Evolutionary conservation across 2,113 vertebrate genomes (phyloP).

Genomic region (Actenoides hombroni): DNA sequence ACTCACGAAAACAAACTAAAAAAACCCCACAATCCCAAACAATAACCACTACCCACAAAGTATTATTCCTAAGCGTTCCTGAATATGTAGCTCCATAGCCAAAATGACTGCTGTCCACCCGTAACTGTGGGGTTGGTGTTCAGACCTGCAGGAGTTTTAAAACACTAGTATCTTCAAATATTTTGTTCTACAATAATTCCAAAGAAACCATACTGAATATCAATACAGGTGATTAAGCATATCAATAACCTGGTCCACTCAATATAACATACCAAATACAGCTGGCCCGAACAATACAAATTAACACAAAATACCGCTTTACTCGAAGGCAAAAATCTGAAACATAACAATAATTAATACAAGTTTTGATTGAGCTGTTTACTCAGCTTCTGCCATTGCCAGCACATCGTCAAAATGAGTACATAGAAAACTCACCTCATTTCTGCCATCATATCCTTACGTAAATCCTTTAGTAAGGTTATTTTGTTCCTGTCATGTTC

Average conservation of each 20-base stretch:
- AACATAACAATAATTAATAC: neutral
- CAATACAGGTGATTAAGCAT: neutral
- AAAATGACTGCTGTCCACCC: neutral
- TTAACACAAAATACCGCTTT: neutral
- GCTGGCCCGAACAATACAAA: neutral
- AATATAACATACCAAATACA: neutral
- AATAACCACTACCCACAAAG: neutral
- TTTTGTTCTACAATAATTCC: neutral
- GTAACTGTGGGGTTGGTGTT: neutral
- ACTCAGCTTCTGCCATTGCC: neutral
- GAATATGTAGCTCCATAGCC: neutral
- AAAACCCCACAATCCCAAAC: neutral
- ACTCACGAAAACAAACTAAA: too few relatives aligned
- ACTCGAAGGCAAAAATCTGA: neutral
- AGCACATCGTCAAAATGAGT: neutral
- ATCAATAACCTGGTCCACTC: neutral
- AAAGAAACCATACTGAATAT: neutral
- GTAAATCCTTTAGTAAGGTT: neutral
- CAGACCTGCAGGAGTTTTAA: neutral
- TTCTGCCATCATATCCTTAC: neutral
- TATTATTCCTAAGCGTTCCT: neutral
- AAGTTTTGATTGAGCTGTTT: neutral
- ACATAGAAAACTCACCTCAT: slow-evolving; percentile 32
- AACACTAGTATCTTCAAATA: neutral
- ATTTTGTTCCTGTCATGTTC: neutral